Percentiles rank a stretch among this genome's conserved stretches.
Conservation (phyloP, 2,797 vertebrate species). For the Tapera naevia region DNA sequence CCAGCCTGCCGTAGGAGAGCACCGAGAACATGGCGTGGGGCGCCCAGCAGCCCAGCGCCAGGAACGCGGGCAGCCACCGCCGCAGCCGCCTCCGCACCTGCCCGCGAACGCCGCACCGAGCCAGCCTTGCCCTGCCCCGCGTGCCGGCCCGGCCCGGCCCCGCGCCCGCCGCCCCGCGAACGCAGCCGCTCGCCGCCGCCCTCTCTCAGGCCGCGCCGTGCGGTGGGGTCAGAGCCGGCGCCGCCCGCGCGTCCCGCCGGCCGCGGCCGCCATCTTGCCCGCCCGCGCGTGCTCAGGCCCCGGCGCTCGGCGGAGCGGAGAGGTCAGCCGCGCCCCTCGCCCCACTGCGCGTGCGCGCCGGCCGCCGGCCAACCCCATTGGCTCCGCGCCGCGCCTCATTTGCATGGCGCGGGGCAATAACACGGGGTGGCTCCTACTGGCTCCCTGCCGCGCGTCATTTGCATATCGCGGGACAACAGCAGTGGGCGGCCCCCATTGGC, state of each 20-base stretch:
- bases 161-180: neutral
- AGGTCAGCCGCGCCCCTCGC: neutral
- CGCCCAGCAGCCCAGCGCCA: constrained; percentile 76
- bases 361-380: no score
- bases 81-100: constrained; percentile 73
- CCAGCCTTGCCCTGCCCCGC: neutral
- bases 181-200: no score
- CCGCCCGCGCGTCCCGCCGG: constrained; percentile 27
- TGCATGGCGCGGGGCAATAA: no score
- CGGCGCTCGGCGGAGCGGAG: neutral
- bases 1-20: constrained; percentile 92
- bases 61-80: constrained; percentile 68
- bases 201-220: neutral
- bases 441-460: no score
- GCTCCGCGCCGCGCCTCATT: no score
- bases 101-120: constrained; percentile 39
- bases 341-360: neutral
- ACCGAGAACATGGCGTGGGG: constrained; percentile 93
- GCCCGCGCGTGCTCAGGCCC: constrained; percentile 62
- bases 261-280: constrained; percentile 67
- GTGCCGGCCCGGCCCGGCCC: neutral
- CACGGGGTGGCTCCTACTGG: no score
- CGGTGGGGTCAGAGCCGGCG: constrained; percentile 44
- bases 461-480: no score
- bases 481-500: no score